These are phyloP conservation scores for Eulemur coronatus DNA, from an alignment of 2,797 vertebrate species.

Conservation along the genomic window DNA sequence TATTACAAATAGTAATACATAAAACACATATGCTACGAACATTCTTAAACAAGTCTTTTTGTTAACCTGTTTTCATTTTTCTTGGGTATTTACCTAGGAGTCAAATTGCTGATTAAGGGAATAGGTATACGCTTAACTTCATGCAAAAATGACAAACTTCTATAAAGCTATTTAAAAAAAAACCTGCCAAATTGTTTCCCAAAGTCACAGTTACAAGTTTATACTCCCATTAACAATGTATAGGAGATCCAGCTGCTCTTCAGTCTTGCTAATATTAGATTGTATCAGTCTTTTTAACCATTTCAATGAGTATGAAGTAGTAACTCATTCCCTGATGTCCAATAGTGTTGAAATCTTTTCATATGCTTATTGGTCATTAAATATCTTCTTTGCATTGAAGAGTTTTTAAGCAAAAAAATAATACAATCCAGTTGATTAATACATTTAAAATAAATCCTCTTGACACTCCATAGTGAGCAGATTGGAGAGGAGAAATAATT, in stretches of 20 bases:
- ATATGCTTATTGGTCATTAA: background rate
- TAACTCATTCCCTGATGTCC: background rate
- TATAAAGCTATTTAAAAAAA: background rate
- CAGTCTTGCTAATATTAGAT: background rate
- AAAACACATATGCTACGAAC: background rate
- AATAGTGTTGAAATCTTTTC: background rate
- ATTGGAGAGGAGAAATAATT: background rate
- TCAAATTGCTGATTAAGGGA: background rate
- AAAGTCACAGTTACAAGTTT: background rate
- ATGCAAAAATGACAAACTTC: background rate
- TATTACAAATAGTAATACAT: too few relatives aligned
- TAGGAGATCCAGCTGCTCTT: background rate
- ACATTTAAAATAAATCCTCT: constrained; percentile 5
- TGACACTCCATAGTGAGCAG: background rate
- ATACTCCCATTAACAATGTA: background rate
- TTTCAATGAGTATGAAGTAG: background rate
- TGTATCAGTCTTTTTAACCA: background rate
- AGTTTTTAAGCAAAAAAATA: background rate
- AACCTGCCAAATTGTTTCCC: background rate
- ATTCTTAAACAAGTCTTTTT: constrained; percentile 20
- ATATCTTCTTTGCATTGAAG: background rate
- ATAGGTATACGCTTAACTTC: background rate
- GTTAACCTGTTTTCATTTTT: background rate
- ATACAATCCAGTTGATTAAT: background rate
- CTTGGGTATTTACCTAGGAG: background rate